phyloP scores from a whole-genome alignment of 2,797 vertebrate species.

The Saxicola maurus region DNA sequence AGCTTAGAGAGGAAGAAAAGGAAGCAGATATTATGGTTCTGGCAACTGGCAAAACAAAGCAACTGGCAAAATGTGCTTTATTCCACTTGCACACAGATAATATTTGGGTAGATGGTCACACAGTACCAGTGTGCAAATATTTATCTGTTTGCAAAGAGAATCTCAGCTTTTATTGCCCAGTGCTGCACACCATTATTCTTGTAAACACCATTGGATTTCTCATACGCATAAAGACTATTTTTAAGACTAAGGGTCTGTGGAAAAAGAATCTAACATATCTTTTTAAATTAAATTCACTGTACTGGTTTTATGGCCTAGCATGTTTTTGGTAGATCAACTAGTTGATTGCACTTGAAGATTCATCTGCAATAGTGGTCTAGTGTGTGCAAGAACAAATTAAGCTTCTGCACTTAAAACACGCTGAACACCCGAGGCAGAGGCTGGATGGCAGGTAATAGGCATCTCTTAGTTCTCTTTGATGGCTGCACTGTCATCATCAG shows the following conservation, averaged over 20 bases:
- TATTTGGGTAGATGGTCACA: constrained; percentile 55
- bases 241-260: background rate
- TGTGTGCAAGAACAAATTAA: background rate
- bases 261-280: background rate
- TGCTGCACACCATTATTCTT: constrained; percentile 17
- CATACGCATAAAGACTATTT: constrained; percentile 3
- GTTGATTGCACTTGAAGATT: background rate
- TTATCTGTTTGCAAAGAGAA: constrained; percentile 55
- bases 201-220: constrained; percentile 40
- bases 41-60: constrained; percentile 22
- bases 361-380: background rate
- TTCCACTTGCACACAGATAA: constrained; percentile 12
- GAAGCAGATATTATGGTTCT: background rate
- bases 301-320: background rate
- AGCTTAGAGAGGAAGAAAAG: background rate
- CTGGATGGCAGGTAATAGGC: background rate
- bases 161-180: constrained; percentile 11
- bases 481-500: constrained; percentile 15
- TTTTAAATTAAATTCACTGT: constrained; percentile 16
- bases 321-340: background rate
- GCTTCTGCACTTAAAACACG: background rate
- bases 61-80: constrained; percentile 3
- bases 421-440: background rate
- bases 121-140: constrained; percentile 54
- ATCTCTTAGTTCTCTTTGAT: constrained; percentile 5